Conservation (phyloP, 2,888 invertebrate species). For the Crepidodera aurea region DNA sequence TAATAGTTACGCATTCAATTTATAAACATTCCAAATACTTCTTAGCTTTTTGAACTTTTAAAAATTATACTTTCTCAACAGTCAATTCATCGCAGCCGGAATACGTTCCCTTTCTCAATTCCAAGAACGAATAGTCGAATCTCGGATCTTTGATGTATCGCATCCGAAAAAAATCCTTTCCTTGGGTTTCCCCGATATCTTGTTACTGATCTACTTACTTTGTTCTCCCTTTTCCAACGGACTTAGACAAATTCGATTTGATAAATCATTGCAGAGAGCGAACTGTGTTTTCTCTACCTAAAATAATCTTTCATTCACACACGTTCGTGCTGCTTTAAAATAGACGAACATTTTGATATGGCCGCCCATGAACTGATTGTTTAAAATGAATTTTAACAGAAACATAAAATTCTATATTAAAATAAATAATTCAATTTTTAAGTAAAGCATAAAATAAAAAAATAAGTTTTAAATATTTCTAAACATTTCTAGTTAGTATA, state of each 20-base stretch:
- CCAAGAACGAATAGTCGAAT: constrained; percentile 11
- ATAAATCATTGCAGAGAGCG: constrained; percentile 14
- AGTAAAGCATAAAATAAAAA: no score
- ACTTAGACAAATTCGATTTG: constrained; percentile 20
- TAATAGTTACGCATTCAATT: no score
- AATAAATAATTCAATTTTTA: no score
- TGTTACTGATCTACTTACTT: constrained; percentile 23
- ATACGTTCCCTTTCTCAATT: no score
- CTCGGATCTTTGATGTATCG: constrained; percentile 10
- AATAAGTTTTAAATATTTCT: no score
- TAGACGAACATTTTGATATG: neutral
- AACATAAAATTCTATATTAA: no score
- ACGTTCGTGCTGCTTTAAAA: constrained; percentile 1
- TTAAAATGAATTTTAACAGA: no score
- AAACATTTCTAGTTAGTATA: no score
- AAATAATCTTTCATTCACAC: constrained; percentile 23
- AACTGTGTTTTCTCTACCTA: constrained; percentile 16
- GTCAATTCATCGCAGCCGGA: no score
- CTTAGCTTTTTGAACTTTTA: no score
- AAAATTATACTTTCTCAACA: no score
- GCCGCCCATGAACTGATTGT: neutral
- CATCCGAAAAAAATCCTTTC: constrained; percentile 3
- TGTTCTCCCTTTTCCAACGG: constrained; percentile 7
- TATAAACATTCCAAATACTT: no score
- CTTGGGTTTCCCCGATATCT: constrained; percentile 11